These are phyloP conservation scores for Leptopilina syphax DNA, from an alignment of 2,888 invertebrate species.

Conservation along the genomic window DNA sequence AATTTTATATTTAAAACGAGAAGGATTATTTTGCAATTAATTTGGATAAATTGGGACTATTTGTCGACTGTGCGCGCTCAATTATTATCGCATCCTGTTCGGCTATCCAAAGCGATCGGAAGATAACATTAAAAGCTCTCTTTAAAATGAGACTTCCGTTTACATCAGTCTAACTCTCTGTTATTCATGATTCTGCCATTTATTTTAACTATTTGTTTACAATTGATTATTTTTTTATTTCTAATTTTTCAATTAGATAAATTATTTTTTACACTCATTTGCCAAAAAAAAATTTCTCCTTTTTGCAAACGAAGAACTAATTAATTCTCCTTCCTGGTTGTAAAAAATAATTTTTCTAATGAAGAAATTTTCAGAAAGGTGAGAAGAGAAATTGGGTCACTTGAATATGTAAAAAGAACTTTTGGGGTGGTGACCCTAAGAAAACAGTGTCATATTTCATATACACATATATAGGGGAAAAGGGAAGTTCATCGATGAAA, in stretches of 20 bases:
- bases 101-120: constrained; percentile 19
- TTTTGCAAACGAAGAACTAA: too few relatives aligned
- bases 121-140: constrained; percentile 18
- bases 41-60: not conserved
- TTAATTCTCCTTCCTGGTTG: too few relatives aligned
- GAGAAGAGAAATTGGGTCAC: not conserved
- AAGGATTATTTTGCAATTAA: not conserved
- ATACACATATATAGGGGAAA: not conserved
- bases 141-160: constrained; percentile 9
- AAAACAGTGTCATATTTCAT: not conserved
- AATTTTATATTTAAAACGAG: too few relatives aligned
- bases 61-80: not conserved
- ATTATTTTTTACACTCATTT: too few relatives aligned
- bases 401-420: not conserved
- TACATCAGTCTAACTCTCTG: not conserved
- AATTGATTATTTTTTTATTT: too few relatives aligned
- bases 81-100: constrained; percentile 24
- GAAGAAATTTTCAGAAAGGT: too few relatives aligned
- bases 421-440: not conserved
- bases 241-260: too few relatives aligned
- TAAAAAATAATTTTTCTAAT: too few relatives aligned
- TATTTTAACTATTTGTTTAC: too few relatives aligned
- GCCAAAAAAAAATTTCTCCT: too few relatives aligned
- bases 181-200: too few relatives aligned
- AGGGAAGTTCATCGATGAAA: not conserved